phyloP scores from a whole-genome alignment of 30 jellyfish, hydroid and myxozoan genomes.

The Cassiopea xamachana region DNA sequence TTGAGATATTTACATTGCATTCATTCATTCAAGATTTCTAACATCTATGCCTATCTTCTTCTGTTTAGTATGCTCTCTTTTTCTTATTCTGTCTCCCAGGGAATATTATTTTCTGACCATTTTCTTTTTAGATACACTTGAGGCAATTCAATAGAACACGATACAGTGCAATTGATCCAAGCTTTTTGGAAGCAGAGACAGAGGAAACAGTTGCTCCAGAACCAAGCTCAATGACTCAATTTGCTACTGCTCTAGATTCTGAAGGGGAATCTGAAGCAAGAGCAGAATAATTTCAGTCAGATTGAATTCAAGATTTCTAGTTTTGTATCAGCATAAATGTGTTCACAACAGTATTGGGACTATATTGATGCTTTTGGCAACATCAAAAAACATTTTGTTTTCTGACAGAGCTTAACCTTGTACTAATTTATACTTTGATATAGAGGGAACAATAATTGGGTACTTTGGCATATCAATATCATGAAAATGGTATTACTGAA shows the following conservation, averaged over 20 bases:
- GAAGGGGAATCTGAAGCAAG: constrained; percentile 46
- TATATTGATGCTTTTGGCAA: too few relatives aligned
- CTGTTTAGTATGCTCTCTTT: background rate
- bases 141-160: constrained; percentile 92
- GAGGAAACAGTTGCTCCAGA: constrained; percentile 85
- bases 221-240: constrained; percentile 40
- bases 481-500: too few relatives aligned
- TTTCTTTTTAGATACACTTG: constrained; percentile 72
- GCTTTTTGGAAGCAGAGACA: constrained; percentile 81
- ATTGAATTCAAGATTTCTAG: background rate
- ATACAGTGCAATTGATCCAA: constrained; percentile 88
- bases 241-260: constrained; percentile 50
- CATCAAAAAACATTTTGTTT: too few relatives aligned
- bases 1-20: background rate
- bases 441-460: too few relatives aligned
- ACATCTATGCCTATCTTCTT: background rate
- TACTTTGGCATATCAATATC: too few relatives aligned
- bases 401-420: too few relatives aligned
- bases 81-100: background rate
- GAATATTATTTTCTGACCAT: background rate
- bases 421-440: too few relatives aligned
- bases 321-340: background rate
- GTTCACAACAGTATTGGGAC: background rate
- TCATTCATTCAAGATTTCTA: background rate
- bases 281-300: constrained; percentile 13